A percentile compares a stretch with the other conserved stretches of the same genome.
Evolutionary conservation across 2,113 vertebrate species (phyloP).

Genomic region (Sminthopsis crassicaudata): DNA sequence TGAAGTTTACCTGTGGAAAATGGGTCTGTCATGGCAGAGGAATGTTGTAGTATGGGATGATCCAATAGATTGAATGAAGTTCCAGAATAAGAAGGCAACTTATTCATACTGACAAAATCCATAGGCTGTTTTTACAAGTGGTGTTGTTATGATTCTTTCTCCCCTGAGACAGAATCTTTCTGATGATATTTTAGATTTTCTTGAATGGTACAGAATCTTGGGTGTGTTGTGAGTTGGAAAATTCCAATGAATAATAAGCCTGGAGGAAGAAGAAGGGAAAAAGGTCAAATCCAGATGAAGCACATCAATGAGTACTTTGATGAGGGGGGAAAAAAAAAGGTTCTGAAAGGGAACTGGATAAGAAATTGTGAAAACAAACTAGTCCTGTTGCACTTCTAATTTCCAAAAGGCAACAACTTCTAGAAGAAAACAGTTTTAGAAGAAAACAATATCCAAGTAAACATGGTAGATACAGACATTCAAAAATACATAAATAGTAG

Average conservation of each 20-base stretch:
- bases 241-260: not conserved
- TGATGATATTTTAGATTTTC: constrained; percentile 23
- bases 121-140: not conserved
- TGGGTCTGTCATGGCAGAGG: not conserved
- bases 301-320: not conserved
- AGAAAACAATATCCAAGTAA: not conserved
- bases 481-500: not conserved
- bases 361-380: not conserved
- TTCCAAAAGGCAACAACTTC: no score
- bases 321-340: not conserved
- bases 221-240: not conserved
- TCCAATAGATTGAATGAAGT: no score
- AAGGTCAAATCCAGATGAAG: constrained; percentile 14
- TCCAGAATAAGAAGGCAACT: not conserved
- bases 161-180: not conserved
- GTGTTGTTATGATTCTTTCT: not conserved
- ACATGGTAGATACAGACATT: not conserved
- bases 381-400: not conserved
- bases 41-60: not conserved
- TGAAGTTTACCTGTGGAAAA: not conserved
- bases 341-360: not conserved
- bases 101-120: not conserved
- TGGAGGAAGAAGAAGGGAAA: not conserved
- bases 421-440: not conserved
- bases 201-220: not conserved